phyloP scores from a whole-genome alignment of 2,888 invertebrate species.

The Caenorhabditis doughertyi region DNA sequence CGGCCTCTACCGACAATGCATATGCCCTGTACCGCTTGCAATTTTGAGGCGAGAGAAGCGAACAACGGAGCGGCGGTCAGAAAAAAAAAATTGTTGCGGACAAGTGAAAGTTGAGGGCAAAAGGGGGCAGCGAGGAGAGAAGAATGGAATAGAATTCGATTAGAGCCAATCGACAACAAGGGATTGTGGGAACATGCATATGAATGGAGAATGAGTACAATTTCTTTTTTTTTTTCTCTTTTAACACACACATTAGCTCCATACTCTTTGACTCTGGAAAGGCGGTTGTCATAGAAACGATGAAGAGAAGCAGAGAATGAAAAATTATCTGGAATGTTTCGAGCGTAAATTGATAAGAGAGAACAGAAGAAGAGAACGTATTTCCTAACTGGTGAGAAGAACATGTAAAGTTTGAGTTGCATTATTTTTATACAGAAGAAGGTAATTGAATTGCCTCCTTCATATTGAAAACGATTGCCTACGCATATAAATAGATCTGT shows the following conservation, averaged over 20 bases:
- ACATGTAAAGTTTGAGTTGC: too few relatives aligned
- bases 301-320: too few relatives aligned
- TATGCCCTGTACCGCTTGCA: background rate
- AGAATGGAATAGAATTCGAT: background rate
- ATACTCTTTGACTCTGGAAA: too few relatives aligned
- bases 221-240: background rate
- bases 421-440: too few relatives aligned
- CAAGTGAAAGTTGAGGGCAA: background rate
- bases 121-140: background rate
- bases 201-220: background rate
- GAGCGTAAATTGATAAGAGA: too few relatives aligned
- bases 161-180: background rate
- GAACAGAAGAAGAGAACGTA: too few relatives aligned
- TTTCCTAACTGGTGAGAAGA: too few relatives aligned
- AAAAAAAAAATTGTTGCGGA: background rate
- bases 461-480: too few relatives aligned
- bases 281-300: too few relatives aligned
- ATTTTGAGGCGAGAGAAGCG: background rate
- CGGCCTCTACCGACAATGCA: background rate
- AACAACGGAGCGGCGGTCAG: background rate
- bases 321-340: too few relatives aligned
- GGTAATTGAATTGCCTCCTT: too few relatives aligned
- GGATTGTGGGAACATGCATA: background rate
- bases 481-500: too few relatives aligned
- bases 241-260: background rate